A percentile compares a stretch with the other conserved stretches of the same genome.
Evolutionary conservation across 2,797 vertebrate genomes (phyloP).

Genomic region (Smutsia temminckii): DNA sequence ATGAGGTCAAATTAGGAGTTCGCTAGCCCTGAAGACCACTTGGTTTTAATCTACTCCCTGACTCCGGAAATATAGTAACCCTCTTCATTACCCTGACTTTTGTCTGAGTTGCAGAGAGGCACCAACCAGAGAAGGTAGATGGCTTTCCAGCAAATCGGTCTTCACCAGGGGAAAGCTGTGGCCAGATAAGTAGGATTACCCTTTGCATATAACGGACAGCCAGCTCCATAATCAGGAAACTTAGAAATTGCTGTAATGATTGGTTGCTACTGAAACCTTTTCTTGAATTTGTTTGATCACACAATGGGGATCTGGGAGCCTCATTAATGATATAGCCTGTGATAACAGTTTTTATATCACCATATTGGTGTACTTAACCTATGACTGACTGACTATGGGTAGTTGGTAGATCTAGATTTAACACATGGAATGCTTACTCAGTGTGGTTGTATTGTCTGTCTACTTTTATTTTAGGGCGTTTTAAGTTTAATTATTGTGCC

Average conservation of each 20-base stretch:
- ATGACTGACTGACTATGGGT: neutral
- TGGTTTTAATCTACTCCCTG: constrained; percentile 40
- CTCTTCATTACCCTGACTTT: neutral
- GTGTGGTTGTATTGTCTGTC: neutral
- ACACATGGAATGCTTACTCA: neutral
- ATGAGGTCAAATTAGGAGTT: constrained; percentile 40
- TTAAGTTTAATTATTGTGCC: neutral
- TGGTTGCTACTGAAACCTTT: neutral
- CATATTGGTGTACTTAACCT: neutral
- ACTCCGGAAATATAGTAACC: constrained; percentile 14
- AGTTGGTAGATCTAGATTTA: neutral
- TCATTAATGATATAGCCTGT: neutral
- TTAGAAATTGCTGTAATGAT: neutral
- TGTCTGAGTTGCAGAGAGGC: neutral
- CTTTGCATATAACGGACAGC: neutral
- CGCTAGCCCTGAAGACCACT: neutral
- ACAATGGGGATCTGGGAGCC: neutral
- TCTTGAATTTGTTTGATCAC: constrained; percentile 25
- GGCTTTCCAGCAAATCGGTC: neutral
- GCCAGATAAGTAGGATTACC: neutral
- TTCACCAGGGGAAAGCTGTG: neutral
- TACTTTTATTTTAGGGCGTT: neutral
- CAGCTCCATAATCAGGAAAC: neutral
- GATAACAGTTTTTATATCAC: neutral
- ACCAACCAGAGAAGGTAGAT: neutral